Evolutionary conservation across 2,797 vertebrate species (phyloP).

Genomic region (Microhierax caerulescens): DNA sequence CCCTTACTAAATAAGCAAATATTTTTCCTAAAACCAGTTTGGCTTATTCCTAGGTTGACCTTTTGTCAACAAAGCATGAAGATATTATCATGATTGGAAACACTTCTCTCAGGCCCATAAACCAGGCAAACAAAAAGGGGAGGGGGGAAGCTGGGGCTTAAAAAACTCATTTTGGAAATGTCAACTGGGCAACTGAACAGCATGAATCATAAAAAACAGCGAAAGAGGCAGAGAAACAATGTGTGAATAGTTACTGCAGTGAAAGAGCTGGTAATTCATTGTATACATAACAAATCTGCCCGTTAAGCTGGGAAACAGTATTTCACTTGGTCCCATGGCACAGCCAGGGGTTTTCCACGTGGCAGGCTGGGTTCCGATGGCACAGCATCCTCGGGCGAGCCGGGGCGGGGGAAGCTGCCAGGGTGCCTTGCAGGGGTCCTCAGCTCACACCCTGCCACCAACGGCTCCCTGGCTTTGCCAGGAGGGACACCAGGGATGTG

Average conservation of each 20-base stretch:
- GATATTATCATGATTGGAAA: conserved; percentile 41
- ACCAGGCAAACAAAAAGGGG: conserved; percentile 3
- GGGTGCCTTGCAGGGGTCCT: not conserved
- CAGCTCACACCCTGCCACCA: accelerated
- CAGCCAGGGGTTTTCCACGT: not conserved
- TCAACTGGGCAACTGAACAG: conserved; percentile 27
- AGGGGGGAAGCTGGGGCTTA: not conserved
- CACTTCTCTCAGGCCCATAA: conserved; percentile 31
- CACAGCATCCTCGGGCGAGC: not conserved
- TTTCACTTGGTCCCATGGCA: not conserved
- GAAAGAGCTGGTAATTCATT: conserved; percentile 25
- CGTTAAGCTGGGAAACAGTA: not conserved
- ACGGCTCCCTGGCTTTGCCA: accelerated
- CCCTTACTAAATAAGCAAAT: conserved; percentile 62
- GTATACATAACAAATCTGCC: conserved; percentile 23
- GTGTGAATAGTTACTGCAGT: conserved; percentile 22
- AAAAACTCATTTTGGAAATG: conserved; percentile 47
- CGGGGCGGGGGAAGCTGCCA: accelerated
- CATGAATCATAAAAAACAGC: conserved; percentile 33
- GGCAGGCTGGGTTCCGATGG: not conserved
- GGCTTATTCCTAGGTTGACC: conserved; percentile 51
- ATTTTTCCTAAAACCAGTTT: conserved; percentile 59
- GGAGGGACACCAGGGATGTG: too few relatives aligned
- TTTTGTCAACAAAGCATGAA: conserved; percentile 60
- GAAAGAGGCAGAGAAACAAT: conserved; percentile 35